A percentile compares a stretch with the other conserved stretches of the same genome.
Evolutionary conservation across 2,113 vertebrate genomes (phyloP).

Genomic region (Hemiscyllium ocellatum): DNA sequence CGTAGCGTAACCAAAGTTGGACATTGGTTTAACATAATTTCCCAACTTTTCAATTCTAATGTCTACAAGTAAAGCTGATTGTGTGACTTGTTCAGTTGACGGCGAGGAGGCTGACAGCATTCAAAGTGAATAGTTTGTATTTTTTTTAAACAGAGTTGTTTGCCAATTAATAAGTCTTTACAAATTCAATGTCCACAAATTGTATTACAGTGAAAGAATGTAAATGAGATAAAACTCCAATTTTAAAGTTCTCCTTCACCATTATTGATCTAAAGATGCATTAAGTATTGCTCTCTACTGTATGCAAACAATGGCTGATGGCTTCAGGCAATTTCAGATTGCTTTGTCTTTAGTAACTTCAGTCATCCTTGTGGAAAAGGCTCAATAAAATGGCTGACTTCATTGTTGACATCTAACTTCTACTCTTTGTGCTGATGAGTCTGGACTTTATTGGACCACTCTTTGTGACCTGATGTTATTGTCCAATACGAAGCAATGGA

Average conservation of each 20-base stretch:
- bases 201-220: neutral
- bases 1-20: neutral
- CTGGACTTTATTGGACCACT: neutral
- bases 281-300: neutral
- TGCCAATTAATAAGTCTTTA: neutral
- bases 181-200: neutral
- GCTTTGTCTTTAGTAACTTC: neutral
- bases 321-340: neutral
- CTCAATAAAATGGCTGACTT: neutral
- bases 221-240: neutral
- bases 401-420: neutral
- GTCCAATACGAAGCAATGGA: neutral
- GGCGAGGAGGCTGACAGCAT: neutral
- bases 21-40: neutral
- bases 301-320: neutral
- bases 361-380: neutral
- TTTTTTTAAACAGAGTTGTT: neutral
- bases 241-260: neutral
- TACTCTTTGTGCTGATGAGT: neutral
- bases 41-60: neutral
- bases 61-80: neutral
- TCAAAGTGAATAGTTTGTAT: neutral
- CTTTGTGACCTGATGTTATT: neutral
- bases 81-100: neutral
- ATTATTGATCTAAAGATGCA: neutral